Base-by-base conservation (phyloP, 2,888 invertebrate species). In the Masnerella sp. region DNA sequence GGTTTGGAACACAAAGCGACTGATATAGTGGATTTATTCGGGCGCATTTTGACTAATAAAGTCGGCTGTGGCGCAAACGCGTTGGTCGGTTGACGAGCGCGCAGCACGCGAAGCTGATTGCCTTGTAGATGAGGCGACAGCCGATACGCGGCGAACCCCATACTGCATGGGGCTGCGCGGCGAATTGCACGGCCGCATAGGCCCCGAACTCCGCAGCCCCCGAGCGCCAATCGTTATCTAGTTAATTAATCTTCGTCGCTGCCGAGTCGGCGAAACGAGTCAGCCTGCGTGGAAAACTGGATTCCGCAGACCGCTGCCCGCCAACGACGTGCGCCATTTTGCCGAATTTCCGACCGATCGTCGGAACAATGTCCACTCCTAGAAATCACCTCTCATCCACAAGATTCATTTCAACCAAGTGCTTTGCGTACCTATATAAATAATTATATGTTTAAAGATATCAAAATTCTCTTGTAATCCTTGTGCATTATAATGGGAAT, bases 41-140 rank as follows among this genome's bases (percentile, higher is more conserved):
- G 52, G 52, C 52, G 36, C 43, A 58, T 58, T 65, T 72, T 52
- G 45, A 61, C 65, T 70, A 65, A 74, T 74, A 56, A 70, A 72
- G 73, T 56, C 52, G 25, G 64, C 58, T 64, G 56, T 56, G 51
- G 17, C 28, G 62, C 38, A 30, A 43, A 61, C 71, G 68, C 54
- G 38, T 71, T 75, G 75, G 78, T 77, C 76, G 79, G 77, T 70
- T 85, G 83, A 87, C 83, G 84, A 84, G 84, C 83, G 75, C 73
- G 74, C 77, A 80, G 80, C 87, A 87, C 87, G 87, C 87, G 82
- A 87, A 81, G 83, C 82, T 84, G 85, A 87, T 87, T 87, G 87
- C 87, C 87, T 87, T 87, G 87, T 87, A 87, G 87, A 87, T 87
- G 87, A 87, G 86, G 84, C 84, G 83, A 86, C 84, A 85, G 85